Evolutionary conservation across 2,797 vertebrate genomes (phyloP).

Genomic region (Mormyrops boulengeri): DNA sequence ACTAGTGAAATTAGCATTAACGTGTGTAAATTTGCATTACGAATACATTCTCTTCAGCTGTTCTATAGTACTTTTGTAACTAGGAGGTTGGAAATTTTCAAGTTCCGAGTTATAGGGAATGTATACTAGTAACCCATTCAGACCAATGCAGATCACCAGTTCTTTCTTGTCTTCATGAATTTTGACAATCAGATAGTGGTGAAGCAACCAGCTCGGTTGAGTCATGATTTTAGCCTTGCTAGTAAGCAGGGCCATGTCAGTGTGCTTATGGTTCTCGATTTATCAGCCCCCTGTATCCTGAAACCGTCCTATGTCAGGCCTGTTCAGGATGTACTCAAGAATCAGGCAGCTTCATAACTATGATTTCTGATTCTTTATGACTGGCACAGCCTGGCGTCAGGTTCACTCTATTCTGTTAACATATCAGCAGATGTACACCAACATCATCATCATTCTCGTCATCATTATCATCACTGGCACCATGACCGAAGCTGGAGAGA

Average conservation of each 20-base stretch:
- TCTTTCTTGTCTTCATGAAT: background rate
- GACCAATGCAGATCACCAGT: background rate
- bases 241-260: too few relatives aligned
- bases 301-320: slow-evolving; percentile 7
- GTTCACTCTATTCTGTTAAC: slow-evolving; percentile 4
- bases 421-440: background rate
- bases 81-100: background rate
- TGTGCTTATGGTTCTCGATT: background rate
- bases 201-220: background rate
- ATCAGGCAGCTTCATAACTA: background rate
- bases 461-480: background rate
- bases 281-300: background rate
- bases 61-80: background rate
- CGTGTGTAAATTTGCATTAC: background rate
- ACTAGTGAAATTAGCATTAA: background rate
- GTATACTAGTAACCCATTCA: background rate
- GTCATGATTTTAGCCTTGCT: background rate
- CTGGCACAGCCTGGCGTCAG: background rate
- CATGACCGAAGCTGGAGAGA: background rate
- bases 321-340: background rate
- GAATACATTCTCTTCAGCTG: background rate
- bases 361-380: background rate
- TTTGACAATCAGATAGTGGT: background rate
- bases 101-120: background rate
- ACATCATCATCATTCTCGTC: background rate